Conservation (phyloP, 2,797 vertebrate genomes). For the Hippoglossus hippoglossus region DNA sequence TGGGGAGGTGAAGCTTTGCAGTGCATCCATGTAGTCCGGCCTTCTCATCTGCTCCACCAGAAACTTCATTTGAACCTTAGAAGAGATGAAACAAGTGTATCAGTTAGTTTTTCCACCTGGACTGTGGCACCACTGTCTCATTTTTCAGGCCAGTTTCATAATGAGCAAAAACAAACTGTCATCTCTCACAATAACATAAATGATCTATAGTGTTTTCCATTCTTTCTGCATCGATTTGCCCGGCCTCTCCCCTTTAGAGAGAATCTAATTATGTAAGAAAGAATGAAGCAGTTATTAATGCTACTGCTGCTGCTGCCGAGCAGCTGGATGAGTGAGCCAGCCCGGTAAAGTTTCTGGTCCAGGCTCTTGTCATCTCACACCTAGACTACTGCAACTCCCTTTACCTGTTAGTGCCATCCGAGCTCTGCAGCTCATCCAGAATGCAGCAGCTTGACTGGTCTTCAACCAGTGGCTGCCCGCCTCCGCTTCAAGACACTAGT, state of each 20-base stretch:
- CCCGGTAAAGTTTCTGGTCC: neutral
- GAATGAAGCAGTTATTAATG: neutral
- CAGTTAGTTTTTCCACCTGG: neutral
- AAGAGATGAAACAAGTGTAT: slow-evolving; percentile 4
- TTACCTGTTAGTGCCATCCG: too few relatives aligned
- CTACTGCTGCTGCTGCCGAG: neutral
- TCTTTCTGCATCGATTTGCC: neutral
- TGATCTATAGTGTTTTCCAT: neutral
- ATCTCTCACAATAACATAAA: neutral
- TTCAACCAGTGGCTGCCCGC: too few relatives aligned
- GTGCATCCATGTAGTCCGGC: slow-evolving; percentile 98
- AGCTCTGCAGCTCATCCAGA: too few relatives aligned
- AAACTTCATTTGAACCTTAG: slow-evolving; percentile 99
- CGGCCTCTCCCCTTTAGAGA: neutral
- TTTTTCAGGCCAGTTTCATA: neutral
- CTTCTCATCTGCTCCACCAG: slow-evolving; percentile 98
- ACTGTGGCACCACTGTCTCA: neutral
- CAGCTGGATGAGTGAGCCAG: neutral
- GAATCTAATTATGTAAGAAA: neutral
- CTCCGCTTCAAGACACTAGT: too few relatives aligned
- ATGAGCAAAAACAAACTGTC: neutral
- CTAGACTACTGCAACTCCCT: slow-evolving; percentile 7
- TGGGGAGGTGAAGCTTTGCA: slow-evolving; percentile 97
- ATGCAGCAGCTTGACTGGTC: too few relatives aligned
- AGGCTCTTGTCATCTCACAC: too few relatives aligned